Evolutionary conservation across 2,797 vertebrate species (phyloP), one percentile per base, ranked within the genome.

Genomic region (Adrianichthys oophorus): DNA sequence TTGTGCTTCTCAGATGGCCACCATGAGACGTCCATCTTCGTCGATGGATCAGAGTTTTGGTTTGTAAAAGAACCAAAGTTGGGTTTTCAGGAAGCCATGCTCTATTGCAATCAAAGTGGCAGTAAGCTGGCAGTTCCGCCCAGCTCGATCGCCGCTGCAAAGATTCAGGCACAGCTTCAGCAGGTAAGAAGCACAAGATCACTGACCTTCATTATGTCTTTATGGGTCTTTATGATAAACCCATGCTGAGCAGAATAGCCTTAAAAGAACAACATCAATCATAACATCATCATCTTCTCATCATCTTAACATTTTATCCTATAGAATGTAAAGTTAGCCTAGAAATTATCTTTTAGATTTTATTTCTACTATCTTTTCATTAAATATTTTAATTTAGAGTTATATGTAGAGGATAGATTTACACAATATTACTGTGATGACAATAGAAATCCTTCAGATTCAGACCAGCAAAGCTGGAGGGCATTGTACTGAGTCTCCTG

Each of bases 41-140:
- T 96, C 55, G 96, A 96, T 62, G 91, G 88, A 52, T 83, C 91
- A 19, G 96, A 98, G 91, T 97, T 95, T 66, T 98, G 97, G 97
- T 97, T 98, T 79, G 90, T 98, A 47, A 63, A 71, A 1, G 80
- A 95, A 37, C 90, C 90, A 13, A 80, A 50, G 46, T 85, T 98
- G 32, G 88, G 70, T 54, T 94, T 88, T 57, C 91, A 95, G 68
- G 94, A 97, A 85, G 97, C 97, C 1, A 37, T 62, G 15, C 74
- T 92, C 16, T 97, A 91, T 68, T 99, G 97, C 80, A 79, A 74
- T 4, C 82, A 76, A 48, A 94, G 93, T 54, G 90, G 76, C 60
- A 95, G 96, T 76, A 93, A 83, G 69, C 87, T 98, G 72, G 97
- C 96, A 1, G 46, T 80, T 5, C 77, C 95, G 2, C 54, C 60